phyloP scores from a whole-genome alignment of 2,888 invertebrate species.

The Polia nebulosa region DNA sequence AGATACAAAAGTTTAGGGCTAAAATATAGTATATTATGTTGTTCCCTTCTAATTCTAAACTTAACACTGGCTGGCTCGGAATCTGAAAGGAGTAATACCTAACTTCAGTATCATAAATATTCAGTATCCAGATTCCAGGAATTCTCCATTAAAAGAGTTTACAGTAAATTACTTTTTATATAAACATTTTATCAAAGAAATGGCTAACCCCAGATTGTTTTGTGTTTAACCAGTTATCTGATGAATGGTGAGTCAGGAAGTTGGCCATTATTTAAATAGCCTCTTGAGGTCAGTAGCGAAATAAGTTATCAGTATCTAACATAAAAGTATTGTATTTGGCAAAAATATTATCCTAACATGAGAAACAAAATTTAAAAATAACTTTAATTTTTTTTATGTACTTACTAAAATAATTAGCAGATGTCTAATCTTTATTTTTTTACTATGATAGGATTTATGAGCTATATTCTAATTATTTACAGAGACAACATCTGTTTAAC shows the following conservation, averaged over 20 bases:
- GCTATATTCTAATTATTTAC: slow-evolving; percentile 45
- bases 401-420: slow-evolving; percentile 7
- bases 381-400: neutral
- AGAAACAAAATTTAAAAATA: no score
- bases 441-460: slow-evolving; percentile 30
- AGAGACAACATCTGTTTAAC: slow-evolving; percentile 57
- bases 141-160: neutral
- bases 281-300: slow-evolving; percentile 10
- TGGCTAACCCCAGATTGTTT: slow-evolving; percentile 5
- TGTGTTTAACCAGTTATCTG: neutral
- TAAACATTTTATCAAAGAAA: neutral
- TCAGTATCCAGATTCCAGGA: neutral
- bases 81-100: neutral
- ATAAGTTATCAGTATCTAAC: slow-evolving; percentile 21
- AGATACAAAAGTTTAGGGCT: no score
- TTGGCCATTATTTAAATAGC: slow-evolving; percentile 18
- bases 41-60: neutral
- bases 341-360: neutral
- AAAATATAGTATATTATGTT: no score
- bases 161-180: neutral
- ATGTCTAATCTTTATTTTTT: slow-evolving; percentile 34
- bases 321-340: neutral
- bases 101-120: neutral
- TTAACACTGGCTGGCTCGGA: neutral
- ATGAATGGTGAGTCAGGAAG: slow-evolving; percentile 29